phyloP scores from a whole-genome alignment of 2,888 invertebrate genomes.

The Suillia variegata region DNA sequence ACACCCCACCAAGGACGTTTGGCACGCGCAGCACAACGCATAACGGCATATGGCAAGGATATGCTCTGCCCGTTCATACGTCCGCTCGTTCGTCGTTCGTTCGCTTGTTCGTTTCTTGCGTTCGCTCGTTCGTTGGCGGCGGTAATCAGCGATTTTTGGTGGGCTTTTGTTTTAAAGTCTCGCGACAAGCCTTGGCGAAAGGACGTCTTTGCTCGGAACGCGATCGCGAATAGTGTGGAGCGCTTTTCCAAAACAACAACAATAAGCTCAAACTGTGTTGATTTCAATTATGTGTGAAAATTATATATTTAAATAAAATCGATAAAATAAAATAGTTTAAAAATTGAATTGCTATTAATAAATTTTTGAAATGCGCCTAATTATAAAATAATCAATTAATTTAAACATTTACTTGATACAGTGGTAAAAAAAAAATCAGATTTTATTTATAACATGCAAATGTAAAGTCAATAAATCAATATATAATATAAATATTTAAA shows the following conservation, averaged over 20 bases:
- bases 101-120: too few relatives aligned
- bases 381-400: too few relatives aligned
- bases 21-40: slow-evolving; percentile 50
- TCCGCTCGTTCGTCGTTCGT: slow-evolving; percentile 2
- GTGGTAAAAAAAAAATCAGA: too few relatives aligned
- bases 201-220: slow-evolving; percentile 39
- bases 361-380: too few relatives aligned
- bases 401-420: too few relatives aligned
- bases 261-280: background rate
- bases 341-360: too few relatives aligned
- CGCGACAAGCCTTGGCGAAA: slow-evolving; percentile 43
- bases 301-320: background rate
- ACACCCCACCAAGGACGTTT: slow-evolving; percentile 42
- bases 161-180: slow-evolving; percentile 40
- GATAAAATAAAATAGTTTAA: too few relatives aligned
- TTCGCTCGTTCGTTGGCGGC: slow-evolving; percentile 9
- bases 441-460: too few relatives aligned
- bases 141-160: slow-evolving; percentile 38
- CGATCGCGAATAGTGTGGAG: background rate
- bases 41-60: slow-evolving; percentile 30
- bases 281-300: background rate
- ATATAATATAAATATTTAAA: too few relatives aligned
- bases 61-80: too few relatives aligned
- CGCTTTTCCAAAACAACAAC: too few relatives aligned
- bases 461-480: too few relatives aligned